Conservation (phyloP, 2,113 vertebrate species). For the Gallinago paraguaiae region DNA sequence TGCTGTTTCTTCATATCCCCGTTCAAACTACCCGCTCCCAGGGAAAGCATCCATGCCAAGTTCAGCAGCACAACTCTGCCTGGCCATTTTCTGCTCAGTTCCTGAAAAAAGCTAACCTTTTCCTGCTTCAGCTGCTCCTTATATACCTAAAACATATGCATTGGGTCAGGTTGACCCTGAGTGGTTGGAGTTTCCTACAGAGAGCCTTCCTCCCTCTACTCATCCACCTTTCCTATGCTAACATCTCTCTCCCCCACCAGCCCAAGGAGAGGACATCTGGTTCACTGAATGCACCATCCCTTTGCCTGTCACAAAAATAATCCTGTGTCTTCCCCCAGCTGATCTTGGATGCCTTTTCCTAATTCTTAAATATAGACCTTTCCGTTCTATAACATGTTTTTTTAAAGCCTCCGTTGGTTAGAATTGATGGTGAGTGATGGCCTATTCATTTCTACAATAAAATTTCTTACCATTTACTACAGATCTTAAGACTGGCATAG, state of each 20-base stretch:
- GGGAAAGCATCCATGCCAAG: neutral
- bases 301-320: neutral
- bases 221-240: neutral
- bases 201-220: neutral
- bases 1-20: neutral
- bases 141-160: rapidly evolving
- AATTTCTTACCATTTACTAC: neutral
- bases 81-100: neutral
- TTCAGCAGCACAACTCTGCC: neutral
- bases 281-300: neutral
- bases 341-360: neutral
- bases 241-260: neutral
- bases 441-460: neutral
- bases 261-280: neutral
- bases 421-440: neutral
- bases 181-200: neutral
- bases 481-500: neutral
- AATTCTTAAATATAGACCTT: neutral
- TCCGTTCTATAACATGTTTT: neutral
- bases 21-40: neutral
- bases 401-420: neutral
- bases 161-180: neutral
- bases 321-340: neutral
- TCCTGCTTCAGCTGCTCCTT: neutral
- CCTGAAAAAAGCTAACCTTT: neutral